Conservation (phyloP, 2,113 vertebrate genomes). For the Prionailurus bengalensis region DNA sequence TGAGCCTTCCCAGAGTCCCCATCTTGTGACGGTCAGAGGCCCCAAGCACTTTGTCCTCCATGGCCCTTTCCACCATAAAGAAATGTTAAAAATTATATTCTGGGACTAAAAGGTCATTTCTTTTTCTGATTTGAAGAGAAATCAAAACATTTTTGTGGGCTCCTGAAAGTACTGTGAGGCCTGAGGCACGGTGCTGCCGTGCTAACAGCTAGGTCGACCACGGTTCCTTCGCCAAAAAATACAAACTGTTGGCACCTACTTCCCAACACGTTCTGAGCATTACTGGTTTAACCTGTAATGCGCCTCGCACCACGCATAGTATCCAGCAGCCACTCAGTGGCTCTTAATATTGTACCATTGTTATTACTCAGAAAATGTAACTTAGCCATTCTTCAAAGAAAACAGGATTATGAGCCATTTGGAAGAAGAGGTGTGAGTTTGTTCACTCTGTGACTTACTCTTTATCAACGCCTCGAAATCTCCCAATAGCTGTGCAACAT, state of each 20-base stretch:
- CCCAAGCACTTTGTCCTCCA: not conserved
- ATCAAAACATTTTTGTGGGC: not conserved
- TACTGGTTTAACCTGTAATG: not conserved
- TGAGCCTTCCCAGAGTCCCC: not conserved
- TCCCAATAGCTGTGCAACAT: not conserved
- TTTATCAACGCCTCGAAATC: not conserved
- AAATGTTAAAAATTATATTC: not conserved
- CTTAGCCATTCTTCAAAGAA: not conserved
- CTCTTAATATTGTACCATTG: not conserved
- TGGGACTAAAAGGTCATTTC: not conserved
- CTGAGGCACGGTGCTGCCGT: fast-evolving
- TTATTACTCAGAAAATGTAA: not conserved
- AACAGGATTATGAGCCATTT: not conserved
- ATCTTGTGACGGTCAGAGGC: not conserved
- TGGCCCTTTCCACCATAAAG: not conserved
- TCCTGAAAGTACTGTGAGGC: not conserved
- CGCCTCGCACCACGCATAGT: not conserved
- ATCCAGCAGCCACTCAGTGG: not conserved
- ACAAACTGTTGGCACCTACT: not conserved
- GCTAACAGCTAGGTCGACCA: too few relatives aligned
- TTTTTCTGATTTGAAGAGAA: conserved; percentile 26
- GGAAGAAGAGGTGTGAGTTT: not conserved
- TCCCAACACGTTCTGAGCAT: not conserved
- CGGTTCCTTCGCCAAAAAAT: not conserved
- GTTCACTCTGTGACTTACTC: not conserved